phyloP scores from a whole-genome alignment of 2,888 invertebrate genomes.

The Cheilosia urbana region DNA sequence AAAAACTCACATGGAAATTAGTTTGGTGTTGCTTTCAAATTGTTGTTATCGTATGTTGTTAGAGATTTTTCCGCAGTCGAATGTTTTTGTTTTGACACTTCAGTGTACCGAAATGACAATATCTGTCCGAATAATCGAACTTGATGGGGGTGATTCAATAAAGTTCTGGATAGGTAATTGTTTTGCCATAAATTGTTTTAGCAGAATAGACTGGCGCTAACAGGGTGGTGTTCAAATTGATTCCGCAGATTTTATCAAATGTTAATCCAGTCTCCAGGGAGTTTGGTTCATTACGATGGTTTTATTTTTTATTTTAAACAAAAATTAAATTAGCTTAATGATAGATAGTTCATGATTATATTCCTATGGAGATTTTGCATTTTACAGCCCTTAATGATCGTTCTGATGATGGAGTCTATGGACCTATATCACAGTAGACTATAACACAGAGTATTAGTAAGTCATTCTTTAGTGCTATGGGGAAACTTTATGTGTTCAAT shows the following conservation, averaged over 20 bases:
- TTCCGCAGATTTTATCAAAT: not conserved
- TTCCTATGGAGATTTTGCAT: too few species aligned
- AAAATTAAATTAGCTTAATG: too few species aligned
- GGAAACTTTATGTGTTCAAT: too few species aligned
- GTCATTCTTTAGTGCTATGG: too few species aligned
- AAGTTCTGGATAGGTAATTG: constrained; percentile 52
- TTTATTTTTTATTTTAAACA: too few species aligned
- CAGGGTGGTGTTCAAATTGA: constrained; percentile 17
- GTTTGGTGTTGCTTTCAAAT: constrained; percentile 13
- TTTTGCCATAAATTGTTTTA: constrained; percentile 61
- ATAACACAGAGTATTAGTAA: too few species aligned
- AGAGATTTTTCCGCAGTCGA: constrained; percentile 30
- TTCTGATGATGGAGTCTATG: too few species aligned
- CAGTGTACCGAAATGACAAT: constrained; percentile 46
- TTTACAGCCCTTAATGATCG: too few species aligned
- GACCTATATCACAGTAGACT: too few species aligned
- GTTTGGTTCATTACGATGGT: too few species aligned
- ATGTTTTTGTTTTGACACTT: constrained; percentile 63
- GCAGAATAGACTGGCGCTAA: not conserved
- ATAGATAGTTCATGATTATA: too few species aligned
- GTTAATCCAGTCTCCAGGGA: too few species aligned
- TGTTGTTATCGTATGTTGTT: constrained; percentile 29
- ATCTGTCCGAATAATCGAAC: constrained; percentile 53
- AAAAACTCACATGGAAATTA: constrained; percentile 52
- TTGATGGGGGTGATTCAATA: constrained; percentile 65